These are phyloP conservation scores for Corapipo altera DNA, from an alignment of 2,113 vertebrate genomes.

Conservation along the genomic window DNA sequence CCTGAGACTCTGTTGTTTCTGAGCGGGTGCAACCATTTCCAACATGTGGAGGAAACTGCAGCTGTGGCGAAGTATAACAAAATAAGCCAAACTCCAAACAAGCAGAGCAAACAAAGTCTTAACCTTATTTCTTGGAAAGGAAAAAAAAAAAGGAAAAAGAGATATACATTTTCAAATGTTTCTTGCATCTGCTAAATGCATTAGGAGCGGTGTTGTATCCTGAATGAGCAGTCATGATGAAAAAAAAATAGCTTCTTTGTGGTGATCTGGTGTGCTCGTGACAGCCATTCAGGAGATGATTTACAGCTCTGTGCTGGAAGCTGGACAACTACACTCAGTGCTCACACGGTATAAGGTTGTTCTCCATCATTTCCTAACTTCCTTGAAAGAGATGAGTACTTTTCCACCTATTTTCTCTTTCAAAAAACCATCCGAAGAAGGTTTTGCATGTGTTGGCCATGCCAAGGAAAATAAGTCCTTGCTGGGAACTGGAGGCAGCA, in stretches of 20 bases:
- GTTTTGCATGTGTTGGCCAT: neutral
- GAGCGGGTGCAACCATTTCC: neutral
- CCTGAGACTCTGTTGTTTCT: neutral
- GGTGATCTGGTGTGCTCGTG: neutral
- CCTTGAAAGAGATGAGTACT: slow-evolving; percentile 27
- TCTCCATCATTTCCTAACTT: neutral
- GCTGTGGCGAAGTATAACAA: neutral
- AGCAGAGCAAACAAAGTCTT: neutral
- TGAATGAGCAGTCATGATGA: rapidly evolving
- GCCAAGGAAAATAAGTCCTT: slow-evolving; percentile 20
- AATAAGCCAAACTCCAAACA: neutral
- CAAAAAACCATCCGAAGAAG: neutral
- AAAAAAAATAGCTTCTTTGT: slow-evolving; percentile 37
- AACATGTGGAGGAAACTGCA: neutral
- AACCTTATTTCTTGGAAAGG: neutral
- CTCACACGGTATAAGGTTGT: neutral
- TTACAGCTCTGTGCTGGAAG: slow-evolving; percentile 10
- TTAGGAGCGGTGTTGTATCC: neutral
- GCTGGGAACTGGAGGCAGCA: neutral
- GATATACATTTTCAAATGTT: neutral
- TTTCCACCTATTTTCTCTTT: slow-evolving; percentile 10
- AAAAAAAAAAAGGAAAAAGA: neutral
- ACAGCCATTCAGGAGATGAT: slow-evolving; percentile 19
- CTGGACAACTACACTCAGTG: neutral
- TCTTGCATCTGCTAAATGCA: neutral